A percentile compares a stretch with the other conserved stretches of the same genome.
These are phyloP conservation scores for Drosophila persimilis DNA, from an alignment of 1,140 invertebrate species.

Conservation along the genomic window DNA sequence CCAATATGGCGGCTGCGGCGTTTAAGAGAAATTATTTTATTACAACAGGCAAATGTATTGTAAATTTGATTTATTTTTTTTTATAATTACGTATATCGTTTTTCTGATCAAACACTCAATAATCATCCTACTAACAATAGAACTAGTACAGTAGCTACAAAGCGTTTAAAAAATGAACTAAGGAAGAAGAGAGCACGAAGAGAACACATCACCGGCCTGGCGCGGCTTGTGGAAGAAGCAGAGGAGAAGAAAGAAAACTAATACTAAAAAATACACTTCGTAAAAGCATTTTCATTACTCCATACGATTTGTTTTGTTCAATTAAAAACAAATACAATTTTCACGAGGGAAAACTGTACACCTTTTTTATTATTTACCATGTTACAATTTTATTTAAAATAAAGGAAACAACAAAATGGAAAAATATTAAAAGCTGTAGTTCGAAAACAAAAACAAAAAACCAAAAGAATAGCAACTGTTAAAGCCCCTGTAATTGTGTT, in stretches of 20 bases:
- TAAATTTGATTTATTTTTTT: conserved; percentile 43
- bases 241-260: conserved; percentile 13
- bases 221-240: conserved; percentile 22
- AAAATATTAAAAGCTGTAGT: conserved; percentile 55
- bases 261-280: conserved; percentile 37
- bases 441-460: conserved; percentile 36
- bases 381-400: conserved; percentile 70
- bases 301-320: conserved; percentile 43
- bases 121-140: conserved; percentile 34
- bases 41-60: conserved; percentile 17
- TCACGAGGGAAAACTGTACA: conserved; percentile 42
- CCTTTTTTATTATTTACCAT: conserved; percentile 70
- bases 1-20: conserved; percentile 13
- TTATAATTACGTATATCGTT: conserved; percentile 5
- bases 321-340: conserved; percentile 23
- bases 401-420: conserved; percentile 32
- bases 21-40: conserved; percentile 17
- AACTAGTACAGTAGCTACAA: conserved; percentile 19
- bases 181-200: conserved; percentile 10
- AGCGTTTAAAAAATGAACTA: conserved; percentile 14
- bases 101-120: conserved; percentile 40
- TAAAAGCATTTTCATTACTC: conserved; percentile 60
- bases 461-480: conserved; percentile 49
- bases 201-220: conserved; percentile 32
- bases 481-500: conserved; percentile 49